These are phyloP conservation scores for Clarias macrocephalus DNA, from an alignment of 2,113 vertebrate genomes.

Conservation along the genomic window DNA sequence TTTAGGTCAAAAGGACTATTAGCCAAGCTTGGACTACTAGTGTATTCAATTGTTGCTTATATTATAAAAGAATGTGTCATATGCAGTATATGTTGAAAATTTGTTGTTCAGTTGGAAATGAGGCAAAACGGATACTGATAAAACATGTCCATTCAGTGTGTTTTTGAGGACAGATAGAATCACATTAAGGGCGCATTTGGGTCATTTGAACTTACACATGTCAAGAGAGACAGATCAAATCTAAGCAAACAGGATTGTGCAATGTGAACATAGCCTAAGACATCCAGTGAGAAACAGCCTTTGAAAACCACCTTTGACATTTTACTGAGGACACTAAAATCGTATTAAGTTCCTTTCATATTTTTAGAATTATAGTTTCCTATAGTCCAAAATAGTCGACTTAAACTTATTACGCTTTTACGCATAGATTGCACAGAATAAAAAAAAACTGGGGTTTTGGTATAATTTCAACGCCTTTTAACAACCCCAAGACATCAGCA, in stretches of 20 bases:
- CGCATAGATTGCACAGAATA: not conserved
- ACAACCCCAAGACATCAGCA: slow-evolving; percentile 49
- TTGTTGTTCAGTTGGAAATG: not conserved
- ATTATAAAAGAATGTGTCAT: not conserved
- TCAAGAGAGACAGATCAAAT: not conserved
- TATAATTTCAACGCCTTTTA: slow-evolving; percentile 26
- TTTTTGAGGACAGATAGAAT: not conserved
- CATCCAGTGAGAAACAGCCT: not conserved
- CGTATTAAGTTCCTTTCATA: not conserved
- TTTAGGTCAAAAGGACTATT: not conserved
- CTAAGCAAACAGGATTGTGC: not conserved
- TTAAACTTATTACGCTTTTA: not conserved
- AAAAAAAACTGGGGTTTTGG: not conserved
- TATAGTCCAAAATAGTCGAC: not conserved
- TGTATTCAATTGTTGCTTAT: not conserved
- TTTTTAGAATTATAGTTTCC: not conserved
- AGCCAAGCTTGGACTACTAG: not conserved
- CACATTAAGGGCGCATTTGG: not conserved
- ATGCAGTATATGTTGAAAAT: not conserved
- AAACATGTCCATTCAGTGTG: not conserved
- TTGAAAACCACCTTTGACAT: not conserved
- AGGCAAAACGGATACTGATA: not conserved
- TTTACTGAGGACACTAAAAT: not conserved
- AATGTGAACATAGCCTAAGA: not conserved
- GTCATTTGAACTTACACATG: not conserved